phyloP scores from a whole-genome alignment of 2,113 vertebrate genomes.

The Procavia capensis region DNA sequence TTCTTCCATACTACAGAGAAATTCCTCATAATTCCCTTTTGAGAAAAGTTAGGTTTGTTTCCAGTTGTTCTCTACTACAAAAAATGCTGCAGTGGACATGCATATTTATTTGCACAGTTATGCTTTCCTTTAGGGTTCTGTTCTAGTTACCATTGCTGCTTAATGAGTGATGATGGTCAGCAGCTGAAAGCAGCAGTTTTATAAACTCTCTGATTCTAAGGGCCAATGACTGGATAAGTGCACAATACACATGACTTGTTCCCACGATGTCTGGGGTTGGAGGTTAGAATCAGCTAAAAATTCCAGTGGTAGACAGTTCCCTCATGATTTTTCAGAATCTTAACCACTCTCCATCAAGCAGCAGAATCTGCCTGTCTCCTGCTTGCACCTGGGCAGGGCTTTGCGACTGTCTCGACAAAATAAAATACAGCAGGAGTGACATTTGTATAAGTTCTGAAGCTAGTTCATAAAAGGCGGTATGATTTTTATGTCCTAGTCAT shows the following conservation, averaged over 20 bases:
- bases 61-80: neutral
- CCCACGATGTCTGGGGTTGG: neutral
- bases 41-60: neutral
- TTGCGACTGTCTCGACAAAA: neutral
- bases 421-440: neutral
- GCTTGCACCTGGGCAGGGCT: neutral
- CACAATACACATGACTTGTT: neutral
- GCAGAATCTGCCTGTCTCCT: neutral
- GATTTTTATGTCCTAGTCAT: neutral
- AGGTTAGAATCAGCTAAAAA: neutral
- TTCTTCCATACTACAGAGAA: neutral
- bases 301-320: neutral
- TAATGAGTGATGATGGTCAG: neutral
- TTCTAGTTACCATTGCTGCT: neutral
- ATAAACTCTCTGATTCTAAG: neutral
- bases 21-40: neutral
- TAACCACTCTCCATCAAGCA: neutral
- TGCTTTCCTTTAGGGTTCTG: neutral
- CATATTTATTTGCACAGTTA: neutral
- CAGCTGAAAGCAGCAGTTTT: neutral
- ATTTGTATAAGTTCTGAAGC: neutral
- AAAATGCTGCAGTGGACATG: neutral
- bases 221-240: neutral
- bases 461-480: neutral
- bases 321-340: neutral